A percentile compares a stretch with the other conserved stretches of the same genome.
Conservation (phyloP, 2,797 vertebrate species). For the Carduelis carduelis region DNA sequence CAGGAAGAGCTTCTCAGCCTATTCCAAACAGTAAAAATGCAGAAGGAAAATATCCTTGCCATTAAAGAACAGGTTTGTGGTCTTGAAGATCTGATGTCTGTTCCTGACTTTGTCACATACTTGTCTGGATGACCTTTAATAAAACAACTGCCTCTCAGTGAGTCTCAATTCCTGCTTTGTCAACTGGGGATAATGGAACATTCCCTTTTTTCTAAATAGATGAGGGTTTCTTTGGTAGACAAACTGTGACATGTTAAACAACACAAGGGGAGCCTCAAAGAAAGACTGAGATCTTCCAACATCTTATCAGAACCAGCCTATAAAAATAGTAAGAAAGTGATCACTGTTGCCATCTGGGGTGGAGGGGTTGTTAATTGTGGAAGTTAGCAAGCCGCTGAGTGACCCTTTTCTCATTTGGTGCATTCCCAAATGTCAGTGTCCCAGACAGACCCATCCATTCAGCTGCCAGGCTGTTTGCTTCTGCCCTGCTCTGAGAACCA, state of each 20-base stretch:
- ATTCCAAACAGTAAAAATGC: not conserved
- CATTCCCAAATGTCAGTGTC: not conserved
- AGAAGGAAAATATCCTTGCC: not conserved
- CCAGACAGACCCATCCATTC: not conserved
- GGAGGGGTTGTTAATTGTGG: not conserved
- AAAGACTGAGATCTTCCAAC: not conserved
- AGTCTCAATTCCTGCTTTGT: not conserved
- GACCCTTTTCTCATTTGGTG: not conserved
- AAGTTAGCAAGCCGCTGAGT: not conserved
- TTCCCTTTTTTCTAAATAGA: not conserved
- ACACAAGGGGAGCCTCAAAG: not conserved
- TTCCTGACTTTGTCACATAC: not conserved
- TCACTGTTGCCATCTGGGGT: not conserved
- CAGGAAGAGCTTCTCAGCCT: conserved; percentile 17
- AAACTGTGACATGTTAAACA: not conserved
- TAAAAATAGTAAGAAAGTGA: not conserved
- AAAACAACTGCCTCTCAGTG: not conserved
- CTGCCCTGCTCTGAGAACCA: not conserved
- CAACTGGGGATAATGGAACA: not conserved
- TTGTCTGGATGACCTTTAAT: not conserved
- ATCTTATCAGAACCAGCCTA: not conserved
- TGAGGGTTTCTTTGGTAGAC: not conserved
- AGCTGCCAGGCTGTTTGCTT: not conserved
- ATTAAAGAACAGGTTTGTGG: not conserved
- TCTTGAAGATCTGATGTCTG: not conserved